Base-by-base conservation (phyloP, 2,888 invertebrate species). In the Trissolcus japonicus region DNA sequence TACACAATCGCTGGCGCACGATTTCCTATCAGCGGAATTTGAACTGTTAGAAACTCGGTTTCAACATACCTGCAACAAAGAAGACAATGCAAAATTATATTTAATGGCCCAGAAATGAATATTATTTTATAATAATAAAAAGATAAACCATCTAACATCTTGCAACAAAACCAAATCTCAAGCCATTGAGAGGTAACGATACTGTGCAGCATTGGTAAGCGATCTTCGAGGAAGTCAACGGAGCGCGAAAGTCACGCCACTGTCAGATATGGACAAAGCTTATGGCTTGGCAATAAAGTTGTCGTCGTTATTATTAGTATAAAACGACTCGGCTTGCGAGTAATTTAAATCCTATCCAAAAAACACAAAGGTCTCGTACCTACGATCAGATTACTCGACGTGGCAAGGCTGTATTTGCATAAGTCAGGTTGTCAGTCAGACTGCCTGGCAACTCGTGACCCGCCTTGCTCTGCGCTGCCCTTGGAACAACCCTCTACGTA, bases 371-470 rank as follows among this genome's bases (percentile, higher is more conserved):
- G 82, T 79, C 80, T 80, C 77, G 73, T 80, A 78, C 78, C 82
- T 80, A 66, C 76, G 76, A 76, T 80, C 68, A 76, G 76, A 72
- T 79, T 76, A 66, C 68, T 53, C 59, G 75, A 59, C 76, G 69
- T 76, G 75, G 77, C 67, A 73, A 80, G 76, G 66, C 73, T 84
- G 82, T 88, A 88, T 88, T 88, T 88, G 88, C 88, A 88, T 88
- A 88, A 88, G 88, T 88, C 88, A 88, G 88, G 82, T 86, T 88
- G 88, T 88, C 88, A 88, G 87, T 88, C 88, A 87, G 85, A 84
- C 84, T 82, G 83, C 83, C 82, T 87, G 87, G 87, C 88, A 88
- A 88, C 86, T 83, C 84, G 84, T 87, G 87, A 87, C 87, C 87
- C 76, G 77, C 74, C 72, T 79, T 79, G 75, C 72, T 69, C 77